These are phyloP conservation scores for Drosophila mercatorum DNA, from an alignment of 2,888 invertebrate genomes.

Conservation along the genomic window DNA sequence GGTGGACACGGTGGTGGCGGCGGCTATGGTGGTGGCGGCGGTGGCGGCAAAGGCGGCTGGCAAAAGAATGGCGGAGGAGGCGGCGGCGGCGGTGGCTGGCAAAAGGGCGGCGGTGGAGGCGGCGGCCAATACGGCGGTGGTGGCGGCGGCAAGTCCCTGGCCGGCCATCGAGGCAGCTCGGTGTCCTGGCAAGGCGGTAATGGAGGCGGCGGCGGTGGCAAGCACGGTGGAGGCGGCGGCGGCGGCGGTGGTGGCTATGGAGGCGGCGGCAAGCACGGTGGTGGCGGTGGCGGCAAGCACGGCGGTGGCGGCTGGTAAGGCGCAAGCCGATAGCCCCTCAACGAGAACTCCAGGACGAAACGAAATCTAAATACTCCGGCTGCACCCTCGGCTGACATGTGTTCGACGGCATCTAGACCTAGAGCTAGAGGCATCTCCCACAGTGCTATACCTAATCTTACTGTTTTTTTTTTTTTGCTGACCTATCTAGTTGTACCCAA, in stretches of 20 bases:
- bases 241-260: conserved; percentile 44
- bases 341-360: conserved; percentile 38
- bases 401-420: conserved; percentile 52
- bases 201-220: conserved; percentile 28
- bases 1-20: conserved; percentile 49
- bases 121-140: conserved; percentile 36
- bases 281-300: conserved; percentile 50
- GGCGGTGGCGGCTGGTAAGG: conserved; percentile 62
- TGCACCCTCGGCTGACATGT: conserved; percentile 40
- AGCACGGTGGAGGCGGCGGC: conserved; percentile 24
- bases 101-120: conserved; percentile 29
- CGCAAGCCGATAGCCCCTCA: conserved; percentile 1
- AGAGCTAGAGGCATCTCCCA: conserved; percentile 25
- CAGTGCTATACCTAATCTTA: conserved; percentile 16
- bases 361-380: conserved; percentile 51
- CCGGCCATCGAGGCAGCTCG: conserved; percentile 39
- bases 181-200: conserved; percentile 24
- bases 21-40: conserved; percentile 31
- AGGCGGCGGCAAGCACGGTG: conserved; percentile 50
- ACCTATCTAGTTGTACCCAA: conserved; percentile 34
- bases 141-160: conserved; percentile 24
- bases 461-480: conserved; percentile 20
- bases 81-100: conserved; percentile 25
- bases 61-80: conserved; percentile 37
- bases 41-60: conserved; percentile 42